These are phyloP conservation scores for Andrena chrysosceles DNA, from an alignment of 2,888 invertebrate species.

Conservation along the genomic window DNA sequence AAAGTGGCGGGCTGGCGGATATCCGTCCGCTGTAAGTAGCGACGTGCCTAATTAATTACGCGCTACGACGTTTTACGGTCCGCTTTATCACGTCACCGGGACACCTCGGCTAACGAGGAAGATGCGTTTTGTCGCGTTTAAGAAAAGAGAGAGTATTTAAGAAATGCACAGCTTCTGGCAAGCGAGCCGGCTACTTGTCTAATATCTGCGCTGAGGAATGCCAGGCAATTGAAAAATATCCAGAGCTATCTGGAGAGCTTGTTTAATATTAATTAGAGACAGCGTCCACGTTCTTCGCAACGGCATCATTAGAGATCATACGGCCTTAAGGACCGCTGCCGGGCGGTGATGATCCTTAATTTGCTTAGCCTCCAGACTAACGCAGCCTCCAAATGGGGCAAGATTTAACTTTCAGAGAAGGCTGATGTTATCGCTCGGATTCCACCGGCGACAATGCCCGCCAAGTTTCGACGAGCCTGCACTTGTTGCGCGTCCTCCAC, in stretches of 20 bases:
- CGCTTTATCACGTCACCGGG: conserved; percentile 21
- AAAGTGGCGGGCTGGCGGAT: conserved; percentile 46
- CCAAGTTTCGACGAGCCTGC: conserved; percentile 15
- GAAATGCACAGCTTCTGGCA: no score
- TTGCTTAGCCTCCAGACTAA: conserved; percentile 60
- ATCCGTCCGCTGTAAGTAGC: conserved; percentile 29
- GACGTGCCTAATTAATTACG: conserved; percentile 48
- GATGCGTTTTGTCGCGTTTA: neutral
- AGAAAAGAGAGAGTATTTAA: no score
- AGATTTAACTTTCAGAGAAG: conserved; percentile 58
- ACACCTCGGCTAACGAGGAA: neutral
- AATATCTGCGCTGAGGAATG: neutral
- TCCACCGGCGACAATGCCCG: conserved; percentile 8
- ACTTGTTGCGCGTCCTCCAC: conserved; percentile 28
- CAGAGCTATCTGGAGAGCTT: neutral
- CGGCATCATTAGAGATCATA: conserved; percentile 26
- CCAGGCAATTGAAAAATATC: conserved; percentile 1
- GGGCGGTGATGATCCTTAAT: conserved; percentile 53
- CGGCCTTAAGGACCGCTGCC: conserved; percentile 49
- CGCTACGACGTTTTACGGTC: conserved; percentile 5
- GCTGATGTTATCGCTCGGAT: conserved; percentile 47
- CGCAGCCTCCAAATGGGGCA: conserved; percentile 47
- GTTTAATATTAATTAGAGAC: conserved; percentile 29
- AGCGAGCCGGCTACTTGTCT: no score
- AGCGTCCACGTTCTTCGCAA: conserved; percentile 16